Percentiles rank a stretch among this genome's conserved stretches.
Conservation (phyloP, 2,797 vertebrate species). For the Cuculus canorus region DNA sequence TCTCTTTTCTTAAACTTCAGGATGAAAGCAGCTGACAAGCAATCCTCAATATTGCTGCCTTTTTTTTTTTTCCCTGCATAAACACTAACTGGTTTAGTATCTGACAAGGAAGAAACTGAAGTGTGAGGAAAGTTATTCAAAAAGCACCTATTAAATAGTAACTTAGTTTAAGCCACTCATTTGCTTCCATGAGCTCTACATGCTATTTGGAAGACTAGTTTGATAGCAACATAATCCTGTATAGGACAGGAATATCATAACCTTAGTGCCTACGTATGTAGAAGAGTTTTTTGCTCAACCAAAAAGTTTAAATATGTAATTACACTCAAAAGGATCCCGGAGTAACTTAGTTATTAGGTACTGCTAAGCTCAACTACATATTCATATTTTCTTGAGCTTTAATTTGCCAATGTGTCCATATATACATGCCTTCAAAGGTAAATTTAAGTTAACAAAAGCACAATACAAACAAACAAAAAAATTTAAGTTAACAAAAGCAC, state of each 20-base stretch:
- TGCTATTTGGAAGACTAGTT: background rate
- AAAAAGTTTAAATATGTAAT: background rate
- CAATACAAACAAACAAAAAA: background rate
- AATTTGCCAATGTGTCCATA: background rate
- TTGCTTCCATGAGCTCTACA: background rate
- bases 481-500: background rate
- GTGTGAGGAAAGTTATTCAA: conserved; percentile 65
- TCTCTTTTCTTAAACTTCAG: background rate
- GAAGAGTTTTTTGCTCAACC: background rate
- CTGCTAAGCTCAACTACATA: background rate
- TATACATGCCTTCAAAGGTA: background rate
- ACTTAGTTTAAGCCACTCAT: background rate
- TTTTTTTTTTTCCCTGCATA: conserved; percentile 2
- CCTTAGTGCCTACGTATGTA: background rate
- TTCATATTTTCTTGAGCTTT: background rate
- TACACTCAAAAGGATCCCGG: background rate
- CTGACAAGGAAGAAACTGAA: conserved; percentile 57
- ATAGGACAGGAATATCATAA: background rate
- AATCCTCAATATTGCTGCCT: background rate
- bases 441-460: background rate
- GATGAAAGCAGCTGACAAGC: conserved; percentile 6
- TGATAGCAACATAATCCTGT: background rate
- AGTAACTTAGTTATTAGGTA: background rate
- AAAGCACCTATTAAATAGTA: conserved; percentile 55
- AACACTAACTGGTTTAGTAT: conserved; percentile 8